Conservation (phyloP, 2,113 vertebrate species). For the Tympanuchus pallidicinctus region DNA sequence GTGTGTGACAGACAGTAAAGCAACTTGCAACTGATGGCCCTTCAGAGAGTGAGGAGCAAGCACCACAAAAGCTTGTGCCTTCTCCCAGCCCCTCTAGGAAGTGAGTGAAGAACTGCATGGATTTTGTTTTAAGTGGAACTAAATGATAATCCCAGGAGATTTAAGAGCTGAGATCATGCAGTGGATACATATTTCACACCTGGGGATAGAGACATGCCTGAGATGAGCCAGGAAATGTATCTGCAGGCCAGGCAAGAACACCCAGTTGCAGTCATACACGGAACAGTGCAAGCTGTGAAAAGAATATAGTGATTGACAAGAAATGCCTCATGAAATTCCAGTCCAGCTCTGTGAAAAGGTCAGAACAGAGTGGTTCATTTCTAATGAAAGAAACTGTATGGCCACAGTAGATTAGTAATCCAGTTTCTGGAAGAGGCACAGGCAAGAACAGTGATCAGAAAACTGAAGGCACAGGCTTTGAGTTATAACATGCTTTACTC, state of each 20-base stretch:
- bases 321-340: conserved; percentile 30
- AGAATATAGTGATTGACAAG: conserved; percentile 34
- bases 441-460: background rate
- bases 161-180: conserved; percentile 50
- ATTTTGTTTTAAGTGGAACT: conserved; percentile 51
- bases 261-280: conserved; percentile 21
- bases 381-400: conserved; percentile 14
- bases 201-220: conserved; percentile 60
- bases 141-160: conserved; percentile 49
- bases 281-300: conserved; percentile 26
- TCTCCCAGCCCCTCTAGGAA: background rate
- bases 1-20: background rate
- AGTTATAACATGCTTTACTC: background rate
- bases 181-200: conserved; percentile 55
- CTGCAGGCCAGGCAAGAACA: conserved; percentile 55
- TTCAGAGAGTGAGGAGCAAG: background rate
- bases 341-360: conserved; percentile 22
- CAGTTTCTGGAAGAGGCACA: background rate
- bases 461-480: background rate
- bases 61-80: background rate
- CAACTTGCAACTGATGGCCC: background rate
- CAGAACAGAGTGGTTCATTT: conserved; percentile 3
- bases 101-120: conserved; percentile 6
- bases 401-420: background rate
- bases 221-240: conserved; percentile 67